Evolutionary conservation across 2,888 invertebrate genomes (phyloP), one percentile per base, ranked within the genome.

Genomic region (Pollenia amentaria): DNA sequence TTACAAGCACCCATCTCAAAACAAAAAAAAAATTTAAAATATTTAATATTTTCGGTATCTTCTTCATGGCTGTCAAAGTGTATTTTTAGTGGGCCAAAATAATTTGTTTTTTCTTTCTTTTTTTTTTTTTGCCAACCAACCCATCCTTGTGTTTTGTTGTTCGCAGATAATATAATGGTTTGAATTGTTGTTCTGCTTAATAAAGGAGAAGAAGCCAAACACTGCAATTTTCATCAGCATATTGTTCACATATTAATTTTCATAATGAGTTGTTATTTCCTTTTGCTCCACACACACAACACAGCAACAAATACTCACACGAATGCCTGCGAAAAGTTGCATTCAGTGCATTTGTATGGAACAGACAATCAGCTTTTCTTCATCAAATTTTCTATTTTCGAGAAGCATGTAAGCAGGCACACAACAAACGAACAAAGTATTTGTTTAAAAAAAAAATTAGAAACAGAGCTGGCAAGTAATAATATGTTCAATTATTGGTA

Each of bases 241-340:
- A 77, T 83, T 77, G 82, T 83, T 83, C 82, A 70, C 40, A 70
- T 55, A 55, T 83, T 72, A 72, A 77, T 83, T 83, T 83, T 64
- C 70, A 72, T 77, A 77, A 83, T 83, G 77, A 83, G 69, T 83
- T 77, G 70, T 72, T 77, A 83, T 83, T 77, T 83, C 64, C 77
- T 40, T 77, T 64, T 70, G 70, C 38, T 38, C 42, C 44, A 12
- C 53, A 76, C 65, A 62, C 55, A 46, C 62, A 53, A 8, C 48
- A 67, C 21, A 55, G 9, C 53, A 55, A 18, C n/a, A 29, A 29
- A 29, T 42, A 69, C 11, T 48, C 29, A 21, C 29, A 29, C n/a
- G 9, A n/a, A 8, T 51, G 9, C 10, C 11, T 40, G 51, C 4
- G 29, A n/a, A 18, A 44, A 48, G 21, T 29, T 67, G n/a, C 46